These are phyloP conservation scores for Amblyornis subalaris DNA, from an alignment of 2,113 vertebrate genomes.

Conservation along the genomic window DNA sequence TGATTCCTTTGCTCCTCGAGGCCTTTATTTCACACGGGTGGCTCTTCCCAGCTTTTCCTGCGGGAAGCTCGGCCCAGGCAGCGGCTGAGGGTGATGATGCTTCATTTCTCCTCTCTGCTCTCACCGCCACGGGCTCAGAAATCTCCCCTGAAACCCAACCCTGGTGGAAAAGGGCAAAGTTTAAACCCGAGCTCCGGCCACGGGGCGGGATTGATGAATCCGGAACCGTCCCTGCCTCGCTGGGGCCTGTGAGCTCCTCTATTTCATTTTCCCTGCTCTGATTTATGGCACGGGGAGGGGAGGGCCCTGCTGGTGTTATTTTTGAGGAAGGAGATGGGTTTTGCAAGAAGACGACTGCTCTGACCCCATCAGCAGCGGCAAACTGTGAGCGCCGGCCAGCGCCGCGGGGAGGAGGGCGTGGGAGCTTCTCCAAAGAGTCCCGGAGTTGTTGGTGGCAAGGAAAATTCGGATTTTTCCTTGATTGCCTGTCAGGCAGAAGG, in stretches of 20 bases:
- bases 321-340: not conserved
- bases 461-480: not conserved
- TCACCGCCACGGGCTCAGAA: not conserved
- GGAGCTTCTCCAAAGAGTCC: not conserved
- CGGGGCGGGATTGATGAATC: not conserved
- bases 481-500: conserved; percentile 10
- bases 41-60: not conserved
- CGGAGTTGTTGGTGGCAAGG: not conserved
- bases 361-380: not conserved
- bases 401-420: not conserved
- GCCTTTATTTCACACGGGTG: not conserved
- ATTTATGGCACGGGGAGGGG: not conserved
- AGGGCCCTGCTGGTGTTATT: not conserved
- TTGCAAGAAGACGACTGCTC: not conserved
- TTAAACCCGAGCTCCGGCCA: not conserved
- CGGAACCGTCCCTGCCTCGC: not conserved
- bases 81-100: not conserved
- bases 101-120: not conserved
- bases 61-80: not conserved
- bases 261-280: not conserved
- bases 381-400: accelerated
- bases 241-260: not conserved
- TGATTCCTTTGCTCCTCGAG: not conserved
- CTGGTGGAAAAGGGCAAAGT: not conserved
- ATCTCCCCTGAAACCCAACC: not conserved